Evolutionary conservation across 1,140 invertebrate genomes (phyloP).

Genomic region (Hestina assimilis): DNA sequence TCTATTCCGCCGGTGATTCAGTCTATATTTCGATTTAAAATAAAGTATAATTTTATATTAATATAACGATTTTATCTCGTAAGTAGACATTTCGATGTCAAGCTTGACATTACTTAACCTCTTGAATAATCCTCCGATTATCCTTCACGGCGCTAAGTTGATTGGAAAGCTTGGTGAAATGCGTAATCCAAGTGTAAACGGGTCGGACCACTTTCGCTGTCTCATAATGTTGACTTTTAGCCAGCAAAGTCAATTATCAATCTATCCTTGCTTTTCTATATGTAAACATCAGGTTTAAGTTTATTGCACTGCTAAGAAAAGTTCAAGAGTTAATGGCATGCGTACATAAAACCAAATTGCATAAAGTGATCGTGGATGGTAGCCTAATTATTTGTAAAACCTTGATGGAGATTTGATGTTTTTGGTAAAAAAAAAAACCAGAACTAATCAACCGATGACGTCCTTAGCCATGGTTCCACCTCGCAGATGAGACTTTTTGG

Average conservation of each 20-base stretch:
- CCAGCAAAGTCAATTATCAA: constrained; percentile 17
- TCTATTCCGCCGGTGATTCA: too few species aligned
- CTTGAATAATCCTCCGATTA: constrained; percentile 15
- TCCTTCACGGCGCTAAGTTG: constrained; percentile 21
- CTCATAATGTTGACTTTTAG: constrained; percentile 18
- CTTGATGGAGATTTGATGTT: too few species aligned
- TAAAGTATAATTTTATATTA: not conserved
- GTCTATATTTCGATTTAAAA: too few species aligned
- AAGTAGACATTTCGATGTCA: not conserved
- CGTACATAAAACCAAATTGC: too few species aligned
- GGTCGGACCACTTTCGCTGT: constrained; percentile 53
- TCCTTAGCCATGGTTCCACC: too few species aligned
- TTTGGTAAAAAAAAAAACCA: too few species aligned
- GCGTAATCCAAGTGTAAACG: constrained; percentile 31
- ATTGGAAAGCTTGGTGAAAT: constrained; percentile 49
- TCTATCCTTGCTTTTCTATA: constrained; percentile 10
- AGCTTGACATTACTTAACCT: not conserved
- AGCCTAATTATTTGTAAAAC: too few species aligned
- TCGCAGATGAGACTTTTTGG: too few species aligned
- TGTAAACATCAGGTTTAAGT: not conserved
- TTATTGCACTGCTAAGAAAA: not conserved
- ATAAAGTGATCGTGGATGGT: too few species aligned
- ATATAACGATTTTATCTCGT: too few species aligned
- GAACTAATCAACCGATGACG: too few species aligned
- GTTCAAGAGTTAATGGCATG: too few species aligned